Conservation (phyloP, 92 coral and sea anemone species). For the Paramuricea clavata region DNA sequence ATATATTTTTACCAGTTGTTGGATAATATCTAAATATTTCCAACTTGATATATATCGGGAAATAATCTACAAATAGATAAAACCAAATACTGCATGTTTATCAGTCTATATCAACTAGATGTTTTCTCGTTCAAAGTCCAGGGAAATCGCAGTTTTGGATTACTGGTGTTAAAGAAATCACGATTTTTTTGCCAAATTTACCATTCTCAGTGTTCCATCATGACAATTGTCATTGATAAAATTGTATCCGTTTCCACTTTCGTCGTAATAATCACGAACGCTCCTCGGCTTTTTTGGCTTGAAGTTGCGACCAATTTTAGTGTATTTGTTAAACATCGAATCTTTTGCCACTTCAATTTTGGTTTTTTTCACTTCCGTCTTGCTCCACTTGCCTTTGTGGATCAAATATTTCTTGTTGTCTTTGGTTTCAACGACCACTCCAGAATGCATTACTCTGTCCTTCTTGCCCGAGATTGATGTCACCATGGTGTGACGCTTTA, state of each 20-base stretch:
- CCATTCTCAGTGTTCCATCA: not conserved
- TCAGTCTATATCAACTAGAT: too few species aligned
- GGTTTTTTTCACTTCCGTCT: not conserved
- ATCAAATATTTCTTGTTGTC: not conserved
- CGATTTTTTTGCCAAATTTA: not conserved
- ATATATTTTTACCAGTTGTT: too few species aligned
- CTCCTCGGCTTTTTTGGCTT: not conserved
- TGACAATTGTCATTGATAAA: not conserved
- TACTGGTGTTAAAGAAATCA: too few species aligned
- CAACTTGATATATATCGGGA: not conserved
- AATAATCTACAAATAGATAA: too few species aligned
- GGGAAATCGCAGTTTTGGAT: too few species aligned
- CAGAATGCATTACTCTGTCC: conserved; percentile 5
- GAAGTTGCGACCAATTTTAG: not conserved
- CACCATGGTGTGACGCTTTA: not conserved
- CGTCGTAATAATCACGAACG: not conserved
- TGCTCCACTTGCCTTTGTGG: not conserved
- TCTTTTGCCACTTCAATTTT: not conserved
- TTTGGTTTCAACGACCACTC: not conserved
- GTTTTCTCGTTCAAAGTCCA: too few species aligned
- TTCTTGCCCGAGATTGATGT: not conserved
- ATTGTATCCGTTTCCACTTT: not conserved
- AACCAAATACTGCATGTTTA: not conserved
- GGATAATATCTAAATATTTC: too few species aligned
- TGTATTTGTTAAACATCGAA: not conserved